Evolutionary conservation across 1,140 invertebrate species (phyloP).

Genomic region (Wiebesia pumilae): DNA sequence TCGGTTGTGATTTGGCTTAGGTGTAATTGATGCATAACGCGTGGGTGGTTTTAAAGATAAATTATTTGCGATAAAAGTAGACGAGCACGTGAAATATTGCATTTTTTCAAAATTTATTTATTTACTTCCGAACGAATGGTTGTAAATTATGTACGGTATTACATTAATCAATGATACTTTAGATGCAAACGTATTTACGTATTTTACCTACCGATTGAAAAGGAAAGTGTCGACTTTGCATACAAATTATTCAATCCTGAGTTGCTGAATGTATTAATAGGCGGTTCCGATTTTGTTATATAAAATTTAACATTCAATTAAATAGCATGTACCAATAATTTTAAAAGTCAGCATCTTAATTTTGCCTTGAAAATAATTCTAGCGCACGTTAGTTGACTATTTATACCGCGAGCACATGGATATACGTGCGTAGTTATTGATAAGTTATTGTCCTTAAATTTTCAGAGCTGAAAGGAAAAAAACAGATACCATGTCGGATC

Average conservation of each 20-base stretch:
- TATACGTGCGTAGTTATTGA: background rate
- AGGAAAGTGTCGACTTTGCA: background rate
- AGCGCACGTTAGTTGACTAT: too few species aligned
- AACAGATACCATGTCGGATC: constrained; percentile 77
- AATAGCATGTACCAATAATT: background rate
- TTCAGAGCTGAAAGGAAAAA: constrained; percentile 47
- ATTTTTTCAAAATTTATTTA: too few species aligned
- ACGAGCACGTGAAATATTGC: too few species aligned
- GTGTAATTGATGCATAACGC: too few species aligned
- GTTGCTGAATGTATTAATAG: background rate
- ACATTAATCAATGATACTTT: background rate
- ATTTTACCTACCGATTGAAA: background rate
- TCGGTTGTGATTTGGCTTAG: too few species aligned
- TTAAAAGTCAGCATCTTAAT: background rate
- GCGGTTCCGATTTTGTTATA: background rate
- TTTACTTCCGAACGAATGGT: background rate
- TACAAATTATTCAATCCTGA: background rate
- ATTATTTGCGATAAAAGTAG: too few species aligned
- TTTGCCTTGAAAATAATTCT: background rate
- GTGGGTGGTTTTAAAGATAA: background rate
- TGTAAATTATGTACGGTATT: background rate
- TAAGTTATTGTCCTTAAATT: background rate
- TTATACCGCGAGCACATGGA: background rate
- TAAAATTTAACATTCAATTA: background rate
- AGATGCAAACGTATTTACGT: background rate